phyloP scores from a whole-genome alignment of 2,797 vertebrate species.

The Brotogeris chrysoptera region DNA sequence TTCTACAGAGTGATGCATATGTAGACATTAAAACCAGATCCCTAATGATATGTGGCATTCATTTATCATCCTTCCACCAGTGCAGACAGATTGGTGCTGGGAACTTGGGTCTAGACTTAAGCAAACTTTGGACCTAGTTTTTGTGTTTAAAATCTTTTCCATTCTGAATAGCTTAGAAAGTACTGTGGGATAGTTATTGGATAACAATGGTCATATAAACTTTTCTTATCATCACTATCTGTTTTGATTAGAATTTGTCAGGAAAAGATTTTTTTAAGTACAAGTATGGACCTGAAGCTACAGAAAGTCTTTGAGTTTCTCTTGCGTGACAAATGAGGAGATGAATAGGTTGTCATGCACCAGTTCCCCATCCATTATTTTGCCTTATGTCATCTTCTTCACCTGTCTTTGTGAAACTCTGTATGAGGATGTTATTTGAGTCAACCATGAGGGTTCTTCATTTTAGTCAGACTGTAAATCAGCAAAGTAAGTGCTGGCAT shows the following conservation, averaged over 20 bases:
- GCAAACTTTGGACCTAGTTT: not conserved
- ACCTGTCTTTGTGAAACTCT: not conserved
- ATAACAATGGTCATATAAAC: not conserved
- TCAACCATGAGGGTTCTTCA: not conserved
- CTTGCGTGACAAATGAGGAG: not conserved
- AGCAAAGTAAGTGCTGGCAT: not conserved
- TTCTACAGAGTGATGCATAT: not conserved
- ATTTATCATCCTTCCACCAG: not conserved
- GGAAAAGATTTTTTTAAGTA: not conserved
- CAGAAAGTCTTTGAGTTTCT: not conserved
- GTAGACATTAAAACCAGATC: not conserved
- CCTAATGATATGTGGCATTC: not conserved
- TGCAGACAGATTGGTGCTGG: not conserved
- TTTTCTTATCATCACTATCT: not conserved
- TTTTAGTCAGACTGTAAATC: conserved; percentile 34
- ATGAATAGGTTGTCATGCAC: not conserved
- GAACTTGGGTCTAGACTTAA: not conserved
- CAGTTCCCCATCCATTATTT: not conserved
- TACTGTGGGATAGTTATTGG: not conserved
- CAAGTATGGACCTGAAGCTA: not conserved
- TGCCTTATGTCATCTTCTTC: not conserved
- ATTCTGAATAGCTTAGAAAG: not conserved
- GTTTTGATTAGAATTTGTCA: not conserved
- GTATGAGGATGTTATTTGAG: not conserved
- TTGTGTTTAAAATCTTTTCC: not conserved